Evolutionary conservation across 2,888 invertebrate species (phyloP).

Genomic region (Polymixis lichenea): DNA sequence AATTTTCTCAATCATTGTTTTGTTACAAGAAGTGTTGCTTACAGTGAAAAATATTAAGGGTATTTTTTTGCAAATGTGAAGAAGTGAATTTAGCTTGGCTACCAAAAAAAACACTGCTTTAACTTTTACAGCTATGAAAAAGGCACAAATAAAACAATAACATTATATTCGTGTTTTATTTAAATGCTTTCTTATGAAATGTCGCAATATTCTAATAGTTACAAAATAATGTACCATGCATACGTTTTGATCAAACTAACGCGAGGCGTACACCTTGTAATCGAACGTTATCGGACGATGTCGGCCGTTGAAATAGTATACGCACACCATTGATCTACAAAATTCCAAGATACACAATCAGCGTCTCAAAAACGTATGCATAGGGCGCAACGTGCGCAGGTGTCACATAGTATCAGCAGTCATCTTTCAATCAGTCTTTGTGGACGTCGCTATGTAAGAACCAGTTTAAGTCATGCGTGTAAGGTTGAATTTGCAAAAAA

Average conservation of each 20-base stretch:
- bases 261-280: neutral
- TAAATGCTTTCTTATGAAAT: constrained; percentile 6
- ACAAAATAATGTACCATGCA: neutral
- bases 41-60: neutral
- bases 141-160: constrained; percentile 11
- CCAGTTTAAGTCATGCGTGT: too few relatives aligned
- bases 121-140: neutral
- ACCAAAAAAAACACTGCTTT: neutral
- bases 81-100: too few relatives aligned
- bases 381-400: too few relatives aligned
- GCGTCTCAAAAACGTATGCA: too few relatives aligned
- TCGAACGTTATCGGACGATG: neutral
- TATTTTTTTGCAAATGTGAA: neutral
- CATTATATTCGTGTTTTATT: constrained; percentile 22
- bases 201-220: constrained; percentile 1
- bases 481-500: too few relatives aligned
- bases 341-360: too few relatives aligned
- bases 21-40: neutral
- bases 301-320: neutral
- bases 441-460: too few relatives aligned
- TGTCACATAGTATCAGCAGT: too few relatives aligned
- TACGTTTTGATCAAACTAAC: neutral
- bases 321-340: too few relatives aligned
- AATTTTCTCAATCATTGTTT: too few relatives aligned
- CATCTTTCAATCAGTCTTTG: too few relatives aligned